Percentiles rank a stretch among this genome's conserved stretches.
Evolutionary conservation across 1,140 invertebrate species (phyloP).

Genomic region (Drosophila triauraria): DNA sequence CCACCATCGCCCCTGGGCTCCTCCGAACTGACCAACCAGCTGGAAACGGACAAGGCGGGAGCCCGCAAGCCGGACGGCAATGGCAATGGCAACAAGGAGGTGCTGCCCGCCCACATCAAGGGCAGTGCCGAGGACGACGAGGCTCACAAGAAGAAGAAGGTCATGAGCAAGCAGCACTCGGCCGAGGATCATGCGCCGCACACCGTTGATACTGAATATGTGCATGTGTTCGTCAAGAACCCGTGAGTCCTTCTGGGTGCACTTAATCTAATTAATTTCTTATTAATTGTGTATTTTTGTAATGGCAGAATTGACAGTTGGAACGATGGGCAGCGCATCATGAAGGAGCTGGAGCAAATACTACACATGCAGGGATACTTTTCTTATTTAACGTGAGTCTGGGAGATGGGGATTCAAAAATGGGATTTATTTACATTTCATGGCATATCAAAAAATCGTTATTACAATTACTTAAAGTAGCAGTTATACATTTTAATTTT

Average conservation of each 20-base stretch:
- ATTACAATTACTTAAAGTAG: too few relatives aligned
- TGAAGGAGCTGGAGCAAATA: constrained; percentile 84
- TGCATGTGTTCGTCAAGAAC: constrained; percentile 85
- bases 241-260: constrained; percentile 78
- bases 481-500: too few relatives aligned
- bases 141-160: constrained; percentile 81
- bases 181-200: constrained; percentile 84
- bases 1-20: constrained; percentile 86
- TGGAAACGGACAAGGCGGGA: constrained; percentile 59
- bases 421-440: too few relatives aligned
- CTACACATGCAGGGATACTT: constrained; percentile 85
- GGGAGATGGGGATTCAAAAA: too few relatives aligned
- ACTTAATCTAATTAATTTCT: accelerated
- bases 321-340: constrained; percentile 83
- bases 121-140: constrained; percentile 65
- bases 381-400: constrained; percentile 83
- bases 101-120: constrained; percentile 80
- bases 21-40: constrained; percentile 60
- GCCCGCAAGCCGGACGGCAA: constrained; percentile 14
- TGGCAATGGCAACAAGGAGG: constrained; percentile 78
- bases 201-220: constrained; percentile 85
- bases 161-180: constrained; percentile 75
- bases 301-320: constrained; percentile 80
- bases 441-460: too few relatives aligned
- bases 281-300: background rate